These are phyloP conservation scores for Brachionus calyciflorus DNA, from an alignment of 1,140 invertebrate genomes.

Conservation along the genomic window DNA sequence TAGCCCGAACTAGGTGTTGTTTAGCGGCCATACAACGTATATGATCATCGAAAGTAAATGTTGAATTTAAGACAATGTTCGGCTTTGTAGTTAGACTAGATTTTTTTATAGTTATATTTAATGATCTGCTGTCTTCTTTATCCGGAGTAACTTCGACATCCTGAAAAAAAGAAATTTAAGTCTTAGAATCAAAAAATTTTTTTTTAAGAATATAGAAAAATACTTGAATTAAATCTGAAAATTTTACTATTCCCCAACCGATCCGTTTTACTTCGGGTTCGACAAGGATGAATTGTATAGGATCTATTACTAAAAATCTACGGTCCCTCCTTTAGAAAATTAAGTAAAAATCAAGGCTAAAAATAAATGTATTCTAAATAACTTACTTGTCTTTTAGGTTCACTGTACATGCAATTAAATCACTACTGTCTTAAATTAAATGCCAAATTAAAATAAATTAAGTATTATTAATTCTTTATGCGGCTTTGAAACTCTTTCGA, in stretches of 20 bases:
- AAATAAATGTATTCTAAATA: background rate
- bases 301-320: constrained; percentile 89
- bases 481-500: too few relatives aligned
- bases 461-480: too few relatives aligned
- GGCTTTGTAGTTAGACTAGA: constrained; percentile 61
- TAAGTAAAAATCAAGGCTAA: background rate
- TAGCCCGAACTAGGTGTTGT: constrained; percentile 75
- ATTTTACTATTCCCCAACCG: constrained; percentile 93
- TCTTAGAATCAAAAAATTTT: constrained; percentile 43
- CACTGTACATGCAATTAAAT: constrained; percentile 91
- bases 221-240: constrained; percentile 70
- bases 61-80: constrained; percentile 75
- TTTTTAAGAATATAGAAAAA: constrained; percentile 50
- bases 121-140: constrained; percentile 89
- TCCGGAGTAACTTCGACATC: constrained; percentile 76
- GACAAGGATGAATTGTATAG: constrained; percentile 87
- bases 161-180: too few relatives aligned
- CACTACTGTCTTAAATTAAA: constrained; percentile 89
- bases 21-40: constrained; percentile 92
- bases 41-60: constrained; percentile 97
- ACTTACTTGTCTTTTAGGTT: constrained; percentile 77
- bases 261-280: constrained; percentile 86
- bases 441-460: too few relatives aligned
- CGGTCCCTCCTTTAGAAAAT: constrained; percentile 70
- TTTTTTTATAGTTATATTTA: constrained; percentile 89